Evolutionary conservation across 2,113 vertebrate genomes (phyloP).

Genomic region (Eudyptes chrysolophus): DNA sequence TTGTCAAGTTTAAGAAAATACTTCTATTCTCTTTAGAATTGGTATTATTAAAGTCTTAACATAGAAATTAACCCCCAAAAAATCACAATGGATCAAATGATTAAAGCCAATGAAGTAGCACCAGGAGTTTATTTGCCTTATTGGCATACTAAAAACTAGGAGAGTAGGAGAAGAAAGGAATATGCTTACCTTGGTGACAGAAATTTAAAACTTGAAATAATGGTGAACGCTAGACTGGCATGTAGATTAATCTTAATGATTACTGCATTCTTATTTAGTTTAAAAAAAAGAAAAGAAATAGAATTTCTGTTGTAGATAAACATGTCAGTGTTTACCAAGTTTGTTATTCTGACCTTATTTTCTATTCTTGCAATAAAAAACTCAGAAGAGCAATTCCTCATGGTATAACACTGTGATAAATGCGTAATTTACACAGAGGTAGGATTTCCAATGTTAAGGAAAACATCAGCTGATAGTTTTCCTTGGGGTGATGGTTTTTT

Average conservation of each 20-base stretch:
- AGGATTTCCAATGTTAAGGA: background rate
- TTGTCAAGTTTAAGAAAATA: slow-evolving; percentile 1
- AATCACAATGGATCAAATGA: background rate
- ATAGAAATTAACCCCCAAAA: background rate
- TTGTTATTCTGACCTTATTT: background rate
- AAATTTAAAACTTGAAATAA: background rate
- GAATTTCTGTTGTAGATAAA: background rate
- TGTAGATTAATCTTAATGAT: background rate
- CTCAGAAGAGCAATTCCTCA: background rate
- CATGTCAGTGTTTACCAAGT: background rate
- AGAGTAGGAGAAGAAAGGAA: background rate
- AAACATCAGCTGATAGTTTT: background rate
- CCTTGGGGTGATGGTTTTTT: background rate
- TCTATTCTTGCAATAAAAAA: background rate
- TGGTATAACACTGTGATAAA: background rate
- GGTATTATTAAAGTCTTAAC: background rate
- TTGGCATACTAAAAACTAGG: background rate
- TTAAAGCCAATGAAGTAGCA: background rate
- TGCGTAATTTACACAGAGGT: background rate
- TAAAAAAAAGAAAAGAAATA: background rate
- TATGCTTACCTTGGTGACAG: background rate
- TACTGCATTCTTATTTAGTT: background rate
- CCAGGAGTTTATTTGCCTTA: background rate
- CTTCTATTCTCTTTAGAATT: background rate
- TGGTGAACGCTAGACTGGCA: background rate